These are phyloP conservation scores for Gallirallus australis DNA, from an alignment of 2,797 vertebrate genomes.

Conservation along the genomic window DNA sequence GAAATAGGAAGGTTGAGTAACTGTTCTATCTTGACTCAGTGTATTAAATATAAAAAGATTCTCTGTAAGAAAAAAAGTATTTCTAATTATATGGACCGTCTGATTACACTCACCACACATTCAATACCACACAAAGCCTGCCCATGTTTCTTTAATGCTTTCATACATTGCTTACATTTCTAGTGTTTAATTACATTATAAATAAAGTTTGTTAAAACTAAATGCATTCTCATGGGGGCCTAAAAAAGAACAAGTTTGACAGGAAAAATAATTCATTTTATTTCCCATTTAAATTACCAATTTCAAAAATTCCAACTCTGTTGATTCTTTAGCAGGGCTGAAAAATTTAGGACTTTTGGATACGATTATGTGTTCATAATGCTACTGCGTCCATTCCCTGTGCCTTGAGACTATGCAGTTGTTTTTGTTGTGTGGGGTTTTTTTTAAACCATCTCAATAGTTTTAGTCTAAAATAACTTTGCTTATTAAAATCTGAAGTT, in stretches of 20 bases:
- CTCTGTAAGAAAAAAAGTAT: neutral
- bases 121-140: neutral
- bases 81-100: neutral
- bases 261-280: neutral
- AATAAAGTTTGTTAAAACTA: neutral
- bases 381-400: neutral
- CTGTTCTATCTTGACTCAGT: neutral
- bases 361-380: neutral
- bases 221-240: neutral
- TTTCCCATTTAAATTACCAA: neutral
- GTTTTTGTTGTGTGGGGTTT: neutral
- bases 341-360: neutral
- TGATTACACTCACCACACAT: neutral
- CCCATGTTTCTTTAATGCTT: neutral
- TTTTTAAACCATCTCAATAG: neutral
- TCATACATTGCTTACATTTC: neutral
- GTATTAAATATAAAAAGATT: neutral
- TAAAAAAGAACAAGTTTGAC: neutral
- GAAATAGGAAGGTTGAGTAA: neutral
- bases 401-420: neutral
- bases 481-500: conserved; percentile 74
- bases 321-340: neutral
- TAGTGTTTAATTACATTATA: neutral
- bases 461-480: conserved; percentile 60
- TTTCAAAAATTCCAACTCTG: neutral